Evolutionary conservation across 1,140 invertebrate genomes (phyloP).

Genomic region (Pygmarrhopalites habei): DNA sequence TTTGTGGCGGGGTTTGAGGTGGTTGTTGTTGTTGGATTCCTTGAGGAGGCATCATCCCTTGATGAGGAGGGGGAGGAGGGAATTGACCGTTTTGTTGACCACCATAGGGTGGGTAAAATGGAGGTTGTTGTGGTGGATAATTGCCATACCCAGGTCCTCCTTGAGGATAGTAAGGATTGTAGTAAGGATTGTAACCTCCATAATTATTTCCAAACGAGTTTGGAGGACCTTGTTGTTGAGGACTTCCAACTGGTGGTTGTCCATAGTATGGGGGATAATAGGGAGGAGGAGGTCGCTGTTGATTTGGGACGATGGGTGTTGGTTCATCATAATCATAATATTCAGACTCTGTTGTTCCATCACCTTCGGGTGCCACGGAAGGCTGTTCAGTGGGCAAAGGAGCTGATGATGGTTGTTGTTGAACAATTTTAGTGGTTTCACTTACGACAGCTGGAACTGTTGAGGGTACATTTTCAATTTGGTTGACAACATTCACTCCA

Average conservation of each 20-base stretch:
- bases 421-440: not conserved
- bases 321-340: constrained; percentile 10
- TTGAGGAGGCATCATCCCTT: not conserved
- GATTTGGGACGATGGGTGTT: not conserved
- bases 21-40: no score
- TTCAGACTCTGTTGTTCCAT: constrained; percentile 1
- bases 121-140: not conserved
- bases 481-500: no score
- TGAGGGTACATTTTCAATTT: not conserved
- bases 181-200: constrained; percentile 2
- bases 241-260: not conserved
- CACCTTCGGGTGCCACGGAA: not conserved
- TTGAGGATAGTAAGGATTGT: constrained; percentile 5
- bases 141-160: not conserved
- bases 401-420: constrained; percentile 1
- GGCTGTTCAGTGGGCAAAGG: not conserved
- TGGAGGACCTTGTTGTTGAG: not conserved
- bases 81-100: not conserved
- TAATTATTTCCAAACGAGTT: constrained; percentile 9
- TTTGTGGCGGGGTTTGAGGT: not conserved
- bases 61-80: not conserved
- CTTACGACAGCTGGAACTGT: not conserved
- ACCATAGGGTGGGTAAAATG: no score
- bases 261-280: constrained; percentile 8
- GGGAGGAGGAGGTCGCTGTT: constrained; percentile 8